Percentiles rank a stretch among this genome's conserved stretches.
Evolutionary conservation across 2,113 vertebrate genomes (phyloP).

Genomic region (Petroica traversi): DNA sequence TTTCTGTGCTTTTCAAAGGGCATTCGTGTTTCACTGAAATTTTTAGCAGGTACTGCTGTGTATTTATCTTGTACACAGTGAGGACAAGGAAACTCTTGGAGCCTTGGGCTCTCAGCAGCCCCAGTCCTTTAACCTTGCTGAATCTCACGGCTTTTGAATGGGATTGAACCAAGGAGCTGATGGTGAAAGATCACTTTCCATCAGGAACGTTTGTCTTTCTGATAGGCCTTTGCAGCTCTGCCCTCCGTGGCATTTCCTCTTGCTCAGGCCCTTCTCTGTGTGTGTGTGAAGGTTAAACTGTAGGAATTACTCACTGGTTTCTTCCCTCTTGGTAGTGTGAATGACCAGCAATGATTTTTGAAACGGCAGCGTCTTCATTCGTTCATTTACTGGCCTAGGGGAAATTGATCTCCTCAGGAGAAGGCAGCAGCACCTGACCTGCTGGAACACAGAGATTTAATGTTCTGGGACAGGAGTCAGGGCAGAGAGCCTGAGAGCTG

Average conservation of each 20-base stretch:
- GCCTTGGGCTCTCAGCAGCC: neutral
- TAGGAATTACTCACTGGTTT: neutral
- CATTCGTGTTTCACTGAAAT: neutral
- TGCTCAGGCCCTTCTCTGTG: neutral
- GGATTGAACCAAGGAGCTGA: neutral
- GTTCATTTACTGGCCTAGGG: neutral
- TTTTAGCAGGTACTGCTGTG: neutral
- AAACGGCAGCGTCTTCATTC: neutral
- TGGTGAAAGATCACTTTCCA: neutral
- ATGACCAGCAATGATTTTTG: neutral
- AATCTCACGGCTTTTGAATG: neutral
- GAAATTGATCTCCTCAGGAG: conserved; percentile 9
- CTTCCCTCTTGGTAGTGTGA: neutral
- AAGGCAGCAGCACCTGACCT: neutral
- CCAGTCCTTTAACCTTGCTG: neutral
- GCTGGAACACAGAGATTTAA: neutral
- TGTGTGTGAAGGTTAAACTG: conserved; percentile 1
- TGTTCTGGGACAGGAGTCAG: neutral
- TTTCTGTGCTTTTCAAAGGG: neutral
- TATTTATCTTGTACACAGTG: neutral
- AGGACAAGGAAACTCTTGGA: neutral
- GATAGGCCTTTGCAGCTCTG: neutral
- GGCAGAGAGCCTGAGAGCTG: neutral
- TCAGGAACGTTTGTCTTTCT: neutral
- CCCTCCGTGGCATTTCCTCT: neutral